Base-by-base conservation (phyloP, 2,888 invertebrate species). In the Caenorhabditis becei region DNA sequence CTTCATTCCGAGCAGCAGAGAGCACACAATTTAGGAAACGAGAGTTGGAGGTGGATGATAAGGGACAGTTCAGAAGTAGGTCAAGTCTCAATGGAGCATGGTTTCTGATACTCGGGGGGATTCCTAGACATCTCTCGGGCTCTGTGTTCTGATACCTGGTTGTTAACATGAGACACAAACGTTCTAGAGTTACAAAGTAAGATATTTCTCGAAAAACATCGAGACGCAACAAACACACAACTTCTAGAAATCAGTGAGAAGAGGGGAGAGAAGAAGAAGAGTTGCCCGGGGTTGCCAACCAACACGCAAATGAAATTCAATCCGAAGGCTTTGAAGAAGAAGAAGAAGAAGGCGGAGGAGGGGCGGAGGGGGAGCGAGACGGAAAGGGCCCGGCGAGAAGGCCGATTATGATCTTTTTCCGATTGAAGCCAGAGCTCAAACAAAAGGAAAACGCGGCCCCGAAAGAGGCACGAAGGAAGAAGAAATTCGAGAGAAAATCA, bases 351-450 rank as follows among this genome's bases (percentile, higher is more conserved):
- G 28, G 28, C 35, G 41, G 16, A 56, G n/a, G 26, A 51, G 23
- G 62, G 54, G 23, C 24, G 28, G 18, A 56, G 11, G 32, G 41
- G 24, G 63, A 56, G 53, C 32, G 62, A 20, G 54, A 28, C 28
- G 56, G 37, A 63, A 59, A n/a, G n/a, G n/a, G n/a, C n/a, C n/a
- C n/a, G 59, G 23, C 41, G 23, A 11, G 35, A 26, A 41, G 51
- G 56, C 70, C 72, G 72, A 74, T 74, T 74, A 74, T 74, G 72
- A 74, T 74, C 72, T 74, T 74, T 72, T 72, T 74, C 66, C 66
- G 67, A 24, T 24, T 37, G 58, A 59, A 41, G 41, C 10, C 41
- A 11, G 41, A 66, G 51, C 74, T 74, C 51, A 58, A 74, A 59
- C 67, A 62, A 61, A 62, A 66, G 47, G 44, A 35, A n/a, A n/a